Evolutionary conservation across 2,888 invertebrate genomes (phyloP).

Genomic region (Morpho deidamia): DNA sequence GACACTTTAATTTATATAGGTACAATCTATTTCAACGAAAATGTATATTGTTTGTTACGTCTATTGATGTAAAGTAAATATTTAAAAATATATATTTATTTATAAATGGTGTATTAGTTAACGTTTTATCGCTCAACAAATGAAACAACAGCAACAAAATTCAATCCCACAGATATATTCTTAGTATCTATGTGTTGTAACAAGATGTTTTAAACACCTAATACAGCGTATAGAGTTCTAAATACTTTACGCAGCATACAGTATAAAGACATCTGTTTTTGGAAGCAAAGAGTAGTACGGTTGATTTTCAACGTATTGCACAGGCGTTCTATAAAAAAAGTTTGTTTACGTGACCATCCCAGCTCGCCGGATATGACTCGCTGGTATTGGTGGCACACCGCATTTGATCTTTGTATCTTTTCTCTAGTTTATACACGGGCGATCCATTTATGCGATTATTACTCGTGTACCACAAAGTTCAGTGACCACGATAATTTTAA

Average conservation of each 20-base stretch:
- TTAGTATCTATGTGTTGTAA: not conserved
- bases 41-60: no score
- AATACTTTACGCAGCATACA: not conserved
- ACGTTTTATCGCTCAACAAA: no score
- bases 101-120: no score
- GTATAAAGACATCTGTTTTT: conserved; percentile 19
- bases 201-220: not conserved
- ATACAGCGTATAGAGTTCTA: not conserved
- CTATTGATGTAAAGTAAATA: no score
- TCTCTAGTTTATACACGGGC: conserved; percentile 31
- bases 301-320: conserved; percentile 50
- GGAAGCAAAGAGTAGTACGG: conserved; percentile 19
- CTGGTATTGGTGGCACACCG: conserved; percentile 27
- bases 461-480: conserved; percentile 1
- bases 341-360: conserved; percentile 57
- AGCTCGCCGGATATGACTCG: conserved; percentile 57
- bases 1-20: not conserved
- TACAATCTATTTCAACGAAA: no score
- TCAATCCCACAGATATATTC: no score
- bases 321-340: conserved; percentile 64
- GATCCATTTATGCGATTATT: conserved; percentile 13
- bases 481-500: conserved; percentile 10
- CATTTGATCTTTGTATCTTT: conserved; percentile 50
- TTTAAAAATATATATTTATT: no score
- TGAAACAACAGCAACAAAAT: no score